Percentiles rank a stretch among this genome's conserved stretches.
These are phyloP conservation scores for Ephialtes manifestator DNA, from an alignment of 2,888 invertebrate genomes.

Conservation along the genomic window DNA sequence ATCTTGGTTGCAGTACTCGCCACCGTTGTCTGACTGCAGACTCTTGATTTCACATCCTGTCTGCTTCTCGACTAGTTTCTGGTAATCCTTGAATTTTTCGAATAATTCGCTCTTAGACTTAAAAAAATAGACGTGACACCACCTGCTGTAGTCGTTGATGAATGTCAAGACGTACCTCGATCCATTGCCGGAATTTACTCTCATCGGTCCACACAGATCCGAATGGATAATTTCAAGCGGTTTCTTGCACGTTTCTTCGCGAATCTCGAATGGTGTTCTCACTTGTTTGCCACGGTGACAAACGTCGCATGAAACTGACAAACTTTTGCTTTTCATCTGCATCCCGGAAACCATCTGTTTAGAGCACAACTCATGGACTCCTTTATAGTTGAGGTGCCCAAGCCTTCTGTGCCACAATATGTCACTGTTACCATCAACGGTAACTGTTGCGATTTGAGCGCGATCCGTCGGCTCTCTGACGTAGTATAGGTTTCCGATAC, in stretches of 20 bases:
- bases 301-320: conserved; percentile 16
- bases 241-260: conserved; percentile 5
- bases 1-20: conserved; percentile 69
- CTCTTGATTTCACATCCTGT: conserved; percentile 67
- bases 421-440: background rate
- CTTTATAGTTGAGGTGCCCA: conserved; percentile 35
- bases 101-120: conserved; percentile 70
- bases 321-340: background rate
- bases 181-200: conserved; percentile 63
- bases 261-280: conserved; percentile 19
- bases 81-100: conserved; percentile 64
- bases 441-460: background rate
- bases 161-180: conserved; percentile 73
- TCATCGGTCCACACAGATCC: conserved; percentile 74
- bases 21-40: conserved; percentile 73
- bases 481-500: conserved; percentile 67
- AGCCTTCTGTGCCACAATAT: conserved; percentile 37
- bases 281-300: conserved; percentile 17
- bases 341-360: conserved; percentile 9
- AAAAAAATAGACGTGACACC: conserved; percentile 72
- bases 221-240: conserved; percentile 72
- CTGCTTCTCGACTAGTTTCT: conserved; percentile 68
- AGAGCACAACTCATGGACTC: background rate
- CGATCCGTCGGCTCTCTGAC: conserved; percentile 20
- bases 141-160: conserved; percentile 74